Evolutionary conservation across 2,113 vertebrate species (phyloP), one percentile per base, ranked within the genome.

Genomic region (Heterochromis multidens): DNA sequence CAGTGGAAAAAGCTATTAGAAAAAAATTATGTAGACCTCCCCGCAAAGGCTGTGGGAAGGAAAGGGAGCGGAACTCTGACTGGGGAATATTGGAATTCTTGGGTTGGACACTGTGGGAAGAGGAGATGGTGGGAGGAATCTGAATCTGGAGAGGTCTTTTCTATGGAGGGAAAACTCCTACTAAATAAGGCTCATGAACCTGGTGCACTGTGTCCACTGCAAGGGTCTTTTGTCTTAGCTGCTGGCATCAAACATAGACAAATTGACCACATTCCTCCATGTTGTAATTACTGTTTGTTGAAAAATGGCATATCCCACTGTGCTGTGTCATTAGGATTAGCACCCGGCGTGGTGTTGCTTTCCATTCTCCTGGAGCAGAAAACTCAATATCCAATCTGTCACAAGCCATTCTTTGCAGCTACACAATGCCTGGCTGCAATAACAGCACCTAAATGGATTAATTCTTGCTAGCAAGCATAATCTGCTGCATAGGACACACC

Each of bases 331-430:
- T 90, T 89, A 91, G 84, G 91, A 92, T 91, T 90, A 91, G 72
- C 89, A 57, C 90, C 85, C 76, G 2, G 80, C 70, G 25, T 85
- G 85, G 89, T 91, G 88, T 92, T 83, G 79, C 59, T 89, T 65
- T 91, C 79, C 84, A 87, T 93, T 94, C 86, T 89, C 90, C 87
- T 81, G 86, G 80, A 86, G 89, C 86, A 84, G 85, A 84, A 86
- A 82, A 72, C 91, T 91, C 92, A 88, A 94, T 94, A 92, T 87
- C 92, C 90, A 91, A 93, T 95, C 92, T 94, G 92, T 92, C 87
- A 77, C 60, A 63, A 81, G 59, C 67, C 83, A 84, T 77, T 90
- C 88, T 77, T 79, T 33, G 57, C 87, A 80, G 78, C 86, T 63
- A 84, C 89, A 93, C 88, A 90, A 85, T 83, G 81, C 72, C 86